Percentiles rank a stretch among this genome's conserved stretches.
Conservation (phyloP, 2,888 invertebrate species). For the Sphaerophoria rueppellii region DNA sequence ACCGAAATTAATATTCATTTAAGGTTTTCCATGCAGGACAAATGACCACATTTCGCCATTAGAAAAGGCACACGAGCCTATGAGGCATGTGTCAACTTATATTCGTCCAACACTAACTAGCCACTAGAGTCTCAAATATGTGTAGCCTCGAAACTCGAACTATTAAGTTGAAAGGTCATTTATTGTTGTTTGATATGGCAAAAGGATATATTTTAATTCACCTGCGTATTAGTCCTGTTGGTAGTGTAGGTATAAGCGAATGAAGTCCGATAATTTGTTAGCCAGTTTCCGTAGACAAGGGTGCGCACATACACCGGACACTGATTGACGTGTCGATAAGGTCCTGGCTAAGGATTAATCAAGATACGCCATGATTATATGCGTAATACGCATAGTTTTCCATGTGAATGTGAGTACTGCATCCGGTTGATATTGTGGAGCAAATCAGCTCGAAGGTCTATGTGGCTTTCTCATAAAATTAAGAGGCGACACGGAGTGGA, state of each 20-base stretch:
- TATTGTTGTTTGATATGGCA: slow-evolving; percentile 51
- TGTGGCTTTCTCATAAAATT: slow-evolving; percentile 7
- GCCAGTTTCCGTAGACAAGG: slow-evolving; percentile 64
- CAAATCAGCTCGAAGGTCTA: slow-evolving; percentile 52
- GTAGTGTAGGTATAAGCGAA: no score
- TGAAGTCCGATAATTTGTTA: slow-evolving; percentile 64
- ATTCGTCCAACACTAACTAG: slow-evolving; percentile 37
- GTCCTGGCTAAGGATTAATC: slow-evolving; percentile 56
- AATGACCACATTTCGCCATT: slow-evolving; percentile 64
- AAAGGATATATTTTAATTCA: slow-evolving; percentile 53
- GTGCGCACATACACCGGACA: slow-evolving; percentile 50
- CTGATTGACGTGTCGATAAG: slow-evolving; percentile 71
- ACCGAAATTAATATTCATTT: slow-evolving; percentile 69
- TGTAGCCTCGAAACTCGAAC: neutral
- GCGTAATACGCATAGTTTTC: slow-evolving; percentile 66
- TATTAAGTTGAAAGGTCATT: slow-evolving; percentile 69
- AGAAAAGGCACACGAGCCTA: slow-evolving; percentile 33
- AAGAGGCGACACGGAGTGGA: neutral
- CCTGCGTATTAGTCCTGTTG: slow-evolving; percentile 1
- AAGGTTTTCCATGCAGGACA: slow-evolving; percentile 46
- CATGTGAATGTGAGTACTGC: slow-evolving; percentile 70
- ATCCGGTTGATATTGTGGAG: slow-evolving; percentile 61
- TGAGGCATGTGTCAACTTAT: slow-evolving; percentile 15
- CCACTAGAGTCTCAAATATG: slow-evolving; percentile 24
- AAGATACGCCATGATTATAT: slow-evolving; percentile 56